Evolutionary conservation across 2,888 invertebrate species (phyloP).

Genomic region (Acleris sparsana): DNA sequence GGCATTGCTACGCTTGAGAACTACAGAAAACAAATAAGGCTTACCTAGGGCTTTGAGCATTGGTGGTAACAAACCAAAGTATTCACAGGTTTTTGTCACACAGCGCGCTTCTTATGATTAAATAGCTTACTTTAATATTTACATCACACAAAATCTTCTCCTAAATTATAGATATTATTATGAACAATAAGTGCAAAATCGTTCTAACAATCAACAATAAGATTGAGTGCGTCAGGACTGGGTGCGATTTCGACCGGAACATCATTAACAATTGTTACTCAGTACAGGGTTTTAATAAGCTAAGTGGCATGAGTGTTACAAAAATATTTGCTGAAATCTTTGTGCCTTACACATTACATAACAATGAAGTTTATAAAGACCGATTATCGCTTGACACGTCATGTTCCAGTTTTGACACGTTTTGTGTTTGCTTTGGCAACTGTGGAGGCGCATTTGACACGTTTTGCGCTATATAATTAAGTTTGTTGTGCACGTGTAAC

Average conservation of each 20-base stretch:
- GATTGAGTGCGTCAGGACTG: slow-evolving; percentile 63
- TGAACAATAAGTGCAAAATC: slow-evolving; percentile 63
- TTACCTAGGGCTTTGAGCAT: slow-evolving; percentile 66
- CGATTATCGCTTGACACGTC: slow-evolving; percentile 55
- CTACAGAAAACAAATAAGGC: slow-evolving; percentile 39
- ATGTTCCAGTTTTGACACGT: slow-evolving; percentile 30
- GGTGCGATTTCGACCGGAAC: slow-evolving; percentile 43
- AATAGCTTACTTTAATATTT: slow-evolving; percentile 65
- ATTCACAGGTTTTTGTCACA: slow-evolving; percentile 61
- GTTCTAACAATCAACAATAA: slow-evolving; percentile 69
- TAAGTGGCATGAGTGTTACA: slow-evolving; percentile 63
- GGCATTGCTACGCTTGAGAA: slow-evolving; percentile 36
- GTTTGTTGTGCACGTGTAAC: slow-evolving; percentile 61
- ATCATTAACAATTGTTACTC: slow-evolving; percentile 45
- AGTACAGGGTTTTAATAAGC: slow-evolving; percentile 42
- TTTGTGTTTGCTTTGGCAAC: slow-evolving; percentile 25
- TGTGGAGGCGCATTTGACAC: slow-evolving; percentile 49
- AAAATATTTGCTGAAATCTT: slow-evolving; percentile 80
- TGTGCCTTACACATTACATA: slow-evolving; percentile 76
- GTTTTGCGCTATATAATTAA: slow-evolving; percentile 62
- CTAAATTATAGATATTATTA: slow-evolving; percentile 48
- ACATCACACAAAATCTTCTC: slow-evolving; percentile 60
- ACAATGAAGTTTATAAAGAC: slow-evolving; percentile 77
- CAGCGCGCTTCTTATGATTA: slow-evolving; percentile 68
- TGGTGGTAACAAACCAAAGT: slow-evolving; percentile 49